phyloP scores from a whole-genome alignment of 2,888 invertebrate genomes.

The Loripinus fragilis region DNA sequence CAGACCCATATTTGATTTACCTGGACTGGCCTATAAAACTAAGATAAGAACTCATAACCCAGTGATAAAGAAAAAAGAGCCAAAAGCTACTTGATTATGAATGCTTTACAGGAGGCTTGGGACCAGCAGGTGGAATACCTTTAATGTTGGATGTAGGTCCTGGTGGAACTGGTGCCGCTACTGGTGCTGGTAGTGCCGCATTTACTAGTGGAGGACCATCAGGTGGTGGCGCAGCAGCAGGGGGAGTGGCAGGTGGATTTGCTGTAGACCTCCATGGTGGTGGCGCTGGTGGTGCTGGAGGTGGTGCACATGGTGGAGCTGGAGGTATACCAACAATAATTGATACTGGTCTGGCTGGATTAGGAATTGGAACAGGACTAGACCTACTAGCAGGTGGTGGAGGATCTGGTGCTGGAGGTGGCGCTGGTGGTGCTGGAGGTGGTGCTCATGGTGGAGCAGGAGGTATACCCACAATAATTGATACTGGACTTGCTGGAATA shows the following conservation, averaged over 20 bases:
- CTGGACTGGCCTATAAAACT: background rate
- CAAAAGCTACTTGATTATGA: background rate
- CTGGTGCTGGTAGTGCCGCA: background rate
- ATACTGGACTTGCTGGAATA: background rate
- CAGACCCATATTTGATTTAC: no score
- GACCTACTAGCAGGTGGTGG: background rate
- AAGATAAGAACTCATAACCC: background rate
- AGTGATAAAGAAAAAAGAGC: background rate
- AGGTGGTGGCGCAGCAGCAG: constrained; percentile 4
- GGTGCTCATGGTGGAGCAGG: background rate
- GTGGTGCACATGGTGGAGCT: background rate
- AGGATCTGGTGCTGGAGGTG: background rate
- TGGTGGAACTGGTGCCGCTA: background rate
- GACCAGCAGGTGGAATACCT: background rate
- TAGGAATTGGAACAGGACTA: background rate
- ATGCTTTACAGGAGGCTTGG: background rate
- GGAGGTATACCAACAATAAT: background rate
- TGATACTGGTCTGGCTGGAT: background rate
- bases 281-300: constrained; percentile 10
- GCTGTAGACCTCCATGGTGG: background rate
- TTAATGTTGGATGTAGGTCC: background rate
- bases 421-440: background rate
- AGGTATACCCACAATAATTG: background rate
- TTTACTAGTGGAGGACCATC: background rate
- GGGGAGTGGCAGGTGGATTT: background rate